Evolutionary conservation across 2,113 vertebrate species (phyloP).

Genomic region (Brachirus orientalis): DNA sequence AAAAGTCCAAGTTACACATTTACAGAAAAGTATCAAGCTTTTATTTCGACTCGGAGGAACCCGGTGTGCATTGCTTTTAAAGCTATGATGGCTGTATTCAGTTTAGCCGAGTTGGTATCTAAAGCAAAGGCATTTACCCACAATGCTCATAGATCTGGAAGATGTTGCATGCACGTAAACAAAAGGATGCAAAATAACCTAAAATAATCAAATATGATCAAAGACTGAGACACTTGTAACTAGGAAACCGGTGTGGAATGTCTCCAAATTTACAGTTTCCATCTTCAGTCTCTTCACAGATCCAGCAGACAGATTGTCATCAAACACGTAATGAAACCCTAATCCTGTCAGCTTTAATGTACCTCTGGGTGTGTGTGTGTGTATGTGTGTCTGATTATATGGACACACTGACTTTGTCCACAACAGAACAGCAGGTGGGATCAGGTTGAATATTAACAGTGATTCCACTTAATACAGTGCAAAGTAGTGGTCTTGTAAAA

Average conservation of each 20-base stretch:
- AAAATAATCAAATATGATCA: too few species aligned
- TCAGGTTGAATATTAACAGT: slow-evolving; percentile 3
- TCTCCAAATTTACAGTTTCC: slow-evolving; percentile 1
- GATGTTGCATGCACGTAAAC: too few species aligned
- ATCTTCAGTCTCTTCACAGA: slow-evolving; percentile 27
- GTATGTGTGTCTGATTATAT: slow-evolving; percentile 1
- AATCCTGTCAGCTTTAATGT: slow-evolving; percentile 40
- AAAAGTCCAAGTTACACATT: too few species aligned
- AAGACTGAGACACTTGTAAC: too few species aligned
- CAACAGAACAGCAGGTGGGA: slow-evolving; percentile 2
- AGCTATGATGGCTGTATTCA: too few species aligned
- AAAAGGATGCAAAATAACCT: too few species aligned
- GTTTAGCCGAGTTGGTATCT: too few species aligned
- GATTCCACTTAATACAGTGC: neutral
- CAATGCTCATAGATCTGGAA: too few species aligned
- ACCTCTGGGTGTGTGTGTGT: slow-evolving; percentile 27
- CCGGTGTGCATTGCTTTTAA: too few species aligned
- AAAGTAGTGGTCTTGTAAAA: neutral
- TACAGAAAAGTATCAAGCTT: too few species aligned
- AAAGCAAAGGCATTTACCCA: too few species aligned
- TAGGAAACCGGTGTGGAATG: neutral
- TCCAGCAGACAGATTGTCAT: slow-evolving; percentile 30
- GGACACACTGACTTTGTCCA: slow-evolving; percentile 12
- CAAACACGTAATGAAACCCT: slow-evolving; percentile 32
- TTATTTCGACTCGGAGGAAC: too few species aligned